Base-by-base conservation (phyloP, 2,888 invertebrate genomes). In the Drosophila nigritarsus region DNA sequence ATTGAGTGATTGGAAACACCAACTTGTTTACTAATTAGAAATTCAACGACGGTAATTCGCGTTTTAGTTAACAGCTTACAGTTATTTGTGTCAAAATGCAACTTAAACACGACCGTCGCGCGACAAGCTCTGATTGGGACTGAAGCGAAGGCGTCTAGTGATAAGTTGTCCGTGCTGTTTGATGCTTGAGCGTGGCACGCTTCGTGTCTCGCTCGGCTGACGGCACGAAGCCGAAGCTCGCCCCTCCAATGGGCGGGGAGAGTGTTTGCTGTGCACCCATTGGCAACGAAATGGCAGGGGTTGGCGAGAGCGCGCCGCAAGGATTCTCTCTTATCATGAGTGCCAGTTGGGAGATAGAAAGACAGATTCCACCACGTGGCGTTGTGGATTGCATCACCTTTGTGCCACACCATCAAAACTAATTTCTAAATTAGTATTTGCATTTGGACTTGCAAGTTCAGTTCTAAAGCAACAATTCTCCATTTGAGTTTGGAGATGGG, bases 61-160 rank as follows among this genome's bases (percentile, higher is more conserved):
- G 53, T 40, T 69, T 62, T 29, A 49, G 30, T 32, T 27, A 29
- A 51, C 58, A 60, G 64, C 54, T 61, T 65, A 59, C 59, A 54
- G 45, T 45, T 24, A 34, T 24, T 59, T 42, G 3, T 20, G 15
- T 38, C 38, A 36, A 5, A 40, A 53, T 59, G 29, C 40, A 61
- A 59, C 38, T 64, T 40, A 13, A 59, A 60, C 72, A 73, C 81
- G 81, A 91, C 89, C 87, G 82, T 62, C 82, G 69, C 84, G 80
- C 81, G 73, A 78, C 83, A 86, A 84, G 85, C 83, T 83, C 88
- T 85, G 90, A 87, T 91, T 90, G 88, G 85, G 82, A 91, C 91
- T 91, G 83, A 91, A 90, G 71, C 75, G 45, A 77, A 75, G 74
- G 73, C 78, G 73, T 32, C 58, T 60, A 65, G 65, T 77, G 80